Evolutionary conservation across 2,113 vertebrate species (phyloP), one percentile per base, ranked within the genome.

Genomic region (Thomomys bottae): DNA sequence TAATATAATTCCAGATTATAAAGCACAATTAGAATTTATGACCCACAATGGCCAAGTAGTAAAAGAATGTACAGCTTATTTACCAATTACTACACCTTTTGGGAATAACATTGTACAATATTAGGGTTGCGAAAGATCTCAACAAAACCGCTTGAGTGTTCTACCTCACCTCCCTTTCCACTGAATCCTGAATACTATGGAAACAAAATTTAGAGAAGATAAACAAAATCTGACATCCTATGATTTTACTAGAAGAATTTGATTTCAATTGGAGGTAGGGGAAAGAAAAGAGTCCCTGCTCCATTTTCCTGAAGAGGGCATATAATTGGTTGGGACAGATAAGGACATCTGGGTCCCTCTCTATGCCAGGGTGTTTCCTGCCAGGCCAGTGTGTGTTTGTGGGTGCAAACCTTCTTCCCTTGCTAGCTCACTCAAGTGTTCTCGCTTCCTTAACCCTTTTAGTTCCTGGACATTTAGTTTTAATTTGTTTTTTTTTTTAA

Each of bases 81-180:
- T 70, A 86, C 7, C 90, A 93, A 77, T 2, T 45, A 83, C 11
- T 77, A 85, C 6, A 38, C 61, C 59, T 72, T 38, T 42, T 17
- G 63, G 81, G 89, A 93, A 54, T 54, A 63, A 89, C 5, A 89
- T 54, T 42, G 64, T 3, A 59, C 40, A 85, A 88, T 72, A 76
- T 61, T 36, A 61, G 28, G 3, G 38, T 7, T 80, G 36, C 24
- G 79, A 77, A 89, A 83, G 36, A 81, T 45, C 23, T 42, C 54
- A 54, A 15, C 49, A 14, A 54, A 54, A 15, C 49, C 49, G 5
- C 49, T 54, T 54, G 49, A 54, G 49, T 54, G 49, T 18, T 17
- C 49, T 54, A 15, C 49, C 36, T 23, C 21, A 81, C 32, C 28
- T 34, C 40, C 21, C 54, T 88, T 79, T 26, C 38, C 7, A 5